Base-by-base conservation (phyloP, 2,797 vertebrate genomes). In the Fundulus diaphanus region DNA sequence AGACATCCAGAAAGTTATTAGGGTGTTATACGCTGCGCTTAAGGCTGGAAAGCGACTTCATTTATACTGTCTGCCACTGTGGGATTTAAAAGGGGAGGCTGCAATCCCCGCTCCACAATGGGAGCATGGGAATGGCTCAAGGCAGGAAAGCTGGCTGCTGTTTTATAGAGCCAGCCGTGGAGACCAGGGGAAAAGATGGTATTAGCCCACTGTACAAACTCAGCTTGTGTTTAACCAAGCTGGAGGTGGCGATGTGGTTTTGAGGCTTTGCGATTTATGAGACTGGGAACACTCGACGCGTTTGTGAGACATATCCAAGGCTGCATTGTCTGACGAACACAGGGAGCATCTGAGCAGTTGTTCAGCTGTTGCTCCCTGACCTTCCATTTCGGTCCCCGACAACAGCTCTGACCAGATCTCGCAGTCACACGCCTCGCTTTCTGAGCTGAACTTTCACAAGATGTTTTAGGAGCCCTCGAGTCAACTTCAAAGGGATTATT, bases 1-100 rank as follows among this genome's bases (percentile, higher is more conserved):
- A 85, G 81, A 77, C 82, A 65, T 72, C 79, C 84, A 86, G 81
- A 90, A 91, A 91, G 90, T 92, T 92, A 91, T 90, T 79, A 88
- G 83, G 76, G 77, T 87, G 75, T 82, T 88, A 66, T 44, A 56
- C 70, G 77, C 66, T n/a, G 83, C 33, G 82, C 89, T 92, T 73
- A 49, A 79, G 90, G 90, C 87, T 68, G 77, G 61, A 73, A 74
- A 80, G 83, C 27, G 16, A 83, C 86, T 91, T 86, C 85, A 90
- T 92, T 92, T 92, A 84, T 80, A 84, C 81, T 6, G 87, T 91
- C 89, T 93, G 87, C 79, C 87, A 81, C 87, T 66, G 88, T 79
- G 88, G 88, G 88, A 87, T 85, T 88, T 87, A 77, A 82, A 81
- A 69, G 74, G 78, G 74, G 72, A 83, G 86, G 72, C 68, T 71